These are phyloP conservation scores for Cryptotermes secundus DNA, from an alignment of 1,140 invertebrate genomes.

Conservation along the genomic window DNA sequence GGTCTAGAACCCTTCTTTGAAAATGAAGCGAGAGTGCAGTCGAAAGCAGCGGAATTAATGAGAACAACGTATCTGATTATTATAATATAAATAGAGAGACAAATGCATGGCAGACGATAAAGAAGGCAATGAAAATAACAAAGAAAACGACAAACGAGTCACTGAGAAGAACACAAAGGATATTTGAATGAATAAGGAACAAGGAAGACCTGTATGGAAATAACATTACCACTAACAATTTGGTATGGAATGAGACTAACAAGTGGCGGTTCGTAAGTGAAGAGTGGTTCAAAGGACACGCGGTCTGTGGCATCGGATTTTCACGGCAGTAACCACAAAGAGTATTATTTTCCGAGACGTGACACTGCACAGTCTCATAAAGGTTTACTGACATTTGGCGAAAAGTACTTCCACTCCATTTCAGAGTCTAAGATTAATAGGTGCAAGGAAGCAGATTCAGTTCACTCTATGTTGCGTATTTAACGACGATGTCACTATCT, in stretches of 20 bases:
- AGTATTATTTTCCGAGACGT: too few relatives aligned
- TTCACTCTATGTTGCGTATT: too few relatives aligned
- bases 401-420: too few relatives aligned
- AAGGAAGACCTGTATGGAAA: not conserved
- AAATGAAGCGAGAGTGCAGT: not conserved
- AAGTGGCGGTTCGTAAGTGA: not conserved
- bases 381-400: too few relatives aligned
- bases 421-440: too few relatives aligned
- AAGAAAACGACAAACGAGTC: not conserved
- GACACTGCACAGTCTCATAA: too few relatives aligned
- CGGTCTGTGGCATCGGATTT: too few relatives aligned
- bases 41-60: not conserved
- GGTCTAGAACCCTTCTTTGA: too few relatives aligned
- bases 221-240: not conserved
- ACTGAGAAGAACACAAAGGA: not conserved
- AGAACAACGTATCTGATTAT: not conserved
- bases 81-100: not conserved
- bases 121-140: not conserved
- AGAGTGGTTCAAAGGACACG: too few relatives aligned
- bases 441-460: too few relatives aligned
- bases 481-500: too few relatives aligned
- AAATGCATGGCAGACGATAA: not conserved
- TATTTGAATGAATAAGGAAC: not conserved
- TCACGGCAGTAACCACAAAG: too few relatives aligned
- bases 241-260: not conserved